Base-by-base conservation (phyloP, 2,888 invertebrate species). In the Aphodius granarius region DNA sequence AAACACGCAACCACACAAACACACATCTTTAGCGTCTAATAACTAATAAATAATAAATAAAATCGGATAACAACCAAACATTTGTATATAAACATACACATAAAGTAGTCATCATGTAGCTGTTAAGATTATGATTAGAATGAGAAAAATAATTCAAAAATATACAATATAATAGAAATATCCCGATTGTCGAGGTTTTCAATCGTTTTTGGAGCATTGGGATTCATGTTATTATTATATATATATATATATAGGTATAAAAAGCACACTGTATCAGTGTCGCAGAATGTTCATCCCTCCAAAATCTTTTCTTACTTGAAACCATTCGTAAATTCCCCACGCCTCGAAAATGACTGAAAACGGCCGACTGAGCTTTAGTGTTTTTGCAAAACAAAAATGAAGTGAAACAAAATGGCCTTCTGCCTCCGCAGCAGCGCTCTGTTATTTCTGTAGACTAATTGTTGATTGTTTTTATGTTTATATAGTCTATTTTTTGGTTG, bases 381-480 rank as follows among this genome's bases (percentile, higher is more conserved):
- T 79, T 78, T 68, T 21, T 78, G 76, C 79, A 76, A 78, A 80
- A 78, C 65, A 76, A 76, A 74, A 73, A 77, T 17, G 63, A 78
- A 78, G 74, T 68, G 76, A 74, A 75, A 77, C 73, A 71, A 78
- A 77, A 68, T 68, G 79, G 78, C 79, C 79, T 78, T 77, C 22
- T 76, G 78, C 13, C 78, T 76, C 75, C 76, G 79, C 85, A 84
- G 84, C 83, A 81, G 82, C 82, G 82, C 84, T 83, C 83, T 86
- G 85, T 86, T 86, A 86, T 83, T 84, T 83, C 82, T 85, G 84
- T 85, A 86, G 85, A 84, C 82, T 85, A 85, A 85, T 86, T 86
- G 87, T 87, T 87, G 86, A 86, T 87, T 87, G 87, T 87, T 87
- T 87, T 87, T 86, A 87, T 86, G 86, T 87, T 86, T 87, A 86